Base-by-base conservation (phyloP, 2,888 invertebrate genomes). In the Blera fallax region DNA sequence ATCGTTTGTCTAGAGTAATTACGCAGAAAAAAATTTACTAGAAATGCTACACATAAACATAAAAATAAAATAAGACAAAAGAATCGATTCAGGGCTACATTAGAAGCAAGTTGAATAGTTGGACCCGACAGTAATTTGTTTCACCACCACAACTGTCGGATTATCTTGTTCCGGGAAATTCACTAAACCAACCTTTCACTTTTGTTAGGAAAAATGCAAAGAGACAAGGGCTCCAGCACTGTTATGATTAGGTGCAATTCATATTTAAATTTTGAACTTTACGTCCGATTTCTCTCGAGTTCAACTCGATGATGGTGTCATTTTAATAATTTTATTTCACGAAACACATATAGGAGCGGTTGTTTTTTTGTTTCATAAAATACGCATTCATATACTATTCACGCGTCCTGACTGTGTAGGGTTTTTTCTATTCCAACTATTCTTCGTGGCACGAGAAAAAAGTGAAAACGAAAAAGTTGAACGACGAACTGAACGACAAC, bases 391-490 rank as follows among this genome's bases (percentile, higher is more conserved):
- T 40, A 40, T 11, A 40, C 1, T 2, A 40, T 40, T 34, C 18
- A 24, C 3, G 32, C 34, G 16, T 79, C 54, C 64, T 65, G 29
- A 48, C 16, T 18, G 50, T 18, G 62, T 37, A 56, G 64, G 73
- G 48, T 58, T 80, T 79, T n/a, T 65, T n/a, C 34, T 21, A 60
- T 50, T 16, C 14, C 62, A 37, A 16, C 14, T 65, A 52, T 80
- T 79, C 45, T 50, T 79, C 79, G 78, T 69, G 83, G 67, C 69
- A 73, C 45, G 37, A 37, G 10, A 56, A 52, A 79, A 82, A 87
- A 87, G 81, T 87, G 87, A 85, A 87, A 84, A 87, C 84, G 72
- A 87, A 87, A 87, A 84, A 87, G 83, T 81, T 87, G 80, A 73
- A 37, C 45, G 18, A 45, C 84, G 82, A 87, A 85, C 87, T 84